Percentiles rank a stretch among this genome's conserved stretches.
phyloP scores from a whole-genome alignment of 2,888 invertebrate species.

The Tenthredo notha region DNA sequence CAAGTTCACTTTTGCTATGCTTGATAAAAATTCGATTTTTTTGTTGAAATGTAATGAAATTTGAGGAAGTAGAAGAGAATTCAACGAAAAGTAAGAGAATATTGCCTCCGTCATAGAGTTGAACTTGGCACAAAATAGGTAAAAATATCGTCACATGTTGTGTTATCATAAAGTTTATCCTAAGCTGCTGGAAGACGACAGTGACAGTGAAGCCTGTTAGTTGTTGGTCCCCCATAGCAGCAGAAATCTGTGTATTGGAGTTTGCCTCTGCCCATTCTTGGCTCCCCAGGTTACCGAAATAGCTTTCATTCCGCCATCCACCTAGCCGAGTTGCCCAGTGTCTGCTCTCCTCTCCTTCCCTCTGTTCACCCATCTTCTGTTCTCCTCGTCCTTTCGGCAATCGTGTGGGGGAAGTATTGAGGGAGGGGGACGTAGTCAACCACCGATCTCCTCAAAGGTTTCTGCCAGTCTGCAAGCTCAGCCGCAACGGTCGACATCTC shows the following conservation, averaged over 20 bases:
- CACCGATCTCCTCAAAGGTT: conserved; percentile 66
- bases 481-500: conserved; percentile 68
- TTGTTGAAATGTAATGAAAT: background rate
- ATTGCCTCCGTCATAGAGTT: background rate
- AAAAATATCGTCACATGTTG: conserved; percentile 27
- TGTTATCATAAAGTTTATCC: conserved; percentile 28
- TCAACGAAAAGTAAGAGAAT: background rate
- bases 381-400: conserved; percentile 54
- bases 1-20: conserved; percentile 75
- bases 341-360: conserved; percentile 54
- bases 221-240: conserved; percentile 40
- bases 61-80: background rate
- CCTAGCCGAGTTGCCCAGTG: conserved; percentile 60
- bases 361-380: conserved; percentile 50
- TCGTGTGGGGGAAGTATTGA: conserved; percentile 54
- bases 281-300: conserved; percentile 77
- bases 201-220: conserved; percentile 45
- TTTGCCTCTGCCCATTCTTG: conserved; percentile 77
- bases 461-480: conserved; percentile 71
- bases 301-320: conserved; percentile 70
- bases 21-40: background rate
- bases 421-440: conserved; percentile 68
- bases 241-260: conserved; percentile 72
- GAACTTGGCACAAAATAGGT: conserved; percentile 47
- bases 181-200: conserved; percentile 25